These are phyloP conservation scores for Alviniconcha marisindica DNA, from an alignment of 1,140 invertebrate species.

Conservation along the genomic window DNA sequence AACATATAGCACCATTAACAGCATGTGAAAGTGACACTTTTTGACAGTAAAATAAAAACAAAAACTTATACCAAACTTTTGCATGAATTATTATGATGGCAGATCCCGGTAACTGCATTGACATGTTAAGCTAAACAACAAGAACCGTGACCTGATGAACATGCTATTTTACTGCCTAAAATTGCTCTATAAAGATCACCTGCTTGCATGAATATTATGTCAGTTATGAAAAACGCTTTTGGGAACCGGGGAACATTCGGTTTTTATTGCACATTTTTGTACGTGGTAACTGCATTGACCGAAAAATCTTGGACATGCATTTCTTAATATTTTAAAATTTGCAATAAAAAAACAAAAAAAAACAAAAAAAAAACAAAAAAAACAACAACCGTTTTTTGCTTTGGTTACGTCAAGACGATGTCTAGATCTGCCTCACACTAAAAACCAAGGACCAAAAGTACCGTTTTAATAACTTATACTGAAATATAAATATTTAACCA, in stretches of 20 bases:
- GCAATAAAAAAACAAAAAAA: too few species aligned
- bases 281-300: not conserved
- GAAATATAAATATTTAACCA: too few species aligned
- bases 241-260: not conserved
- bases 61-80: too few species aligned
- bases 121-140: not conserved
- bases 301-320: not conserved
- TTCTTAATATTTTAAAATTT: not conserved
- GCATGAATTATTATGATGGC: not conserved
- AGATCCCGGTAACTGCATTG: not conserved
- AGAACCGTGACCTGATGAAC: not conserved
- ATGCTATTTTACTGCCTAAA: not conserved
- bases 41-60: not conserved
- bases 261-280: not conserved
- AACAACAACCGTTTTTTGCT: too few species aligned
- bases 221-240: not conserved
- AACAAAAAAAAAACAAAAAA: too few species aligned
- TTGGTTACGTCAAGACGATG: too few species aligned
- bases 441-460: too few species aligned
- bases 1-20: not conserved
- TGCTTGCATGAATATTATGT: not conserved
- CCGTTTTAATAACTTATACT: too few species aligned
- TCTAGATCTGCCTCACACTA: too few species aligned
- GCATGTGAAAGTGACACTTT: too few species aligned
- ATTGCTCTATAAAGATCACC: too few species aligned